These are phyloP conservation scores for Leptobrachium ailaonicum DNA, from an alignment of 2,113 vertebrate genomes.

Conservation along the genomic window DNA sequence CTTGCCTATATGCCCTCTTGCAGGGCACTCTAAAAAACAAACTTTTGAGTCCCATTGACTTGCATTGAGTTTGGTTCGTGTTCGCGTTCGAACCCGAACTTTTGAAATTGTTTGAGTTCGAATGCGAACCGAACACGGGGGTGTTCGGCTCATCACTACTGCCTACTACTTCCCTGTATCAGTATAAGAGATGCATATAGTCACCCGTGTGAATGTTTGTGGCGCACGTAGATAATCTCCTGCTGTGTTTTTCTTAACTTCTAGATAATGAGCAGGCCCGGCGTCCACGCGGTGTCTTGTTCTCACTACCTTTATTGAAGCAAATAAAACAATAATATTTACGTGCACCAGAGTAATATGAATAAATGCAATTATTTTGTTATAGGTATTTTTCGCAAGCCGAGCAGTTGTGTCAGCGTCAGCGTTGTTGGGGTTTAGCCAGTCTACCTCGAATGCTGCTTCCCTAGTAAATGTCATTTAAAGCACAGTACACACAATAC, in stretches of 20 bases:
- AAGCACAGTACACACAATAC: not conserved
- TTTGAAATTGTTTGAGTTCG: too few relatives aligned
- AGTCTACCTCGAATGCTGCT: not conserved
- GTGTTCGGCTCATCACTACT: too few relatives aligned
- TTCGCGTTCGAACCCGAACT: too few relatives aligned
- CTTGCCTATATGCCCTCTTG: too few relatives aligned
- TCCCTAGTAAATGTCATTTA: not conserved
- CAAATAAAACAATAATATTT: not conserved
- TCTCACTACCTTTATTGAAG: not conserved
- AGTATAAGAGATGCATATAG: not conserved
- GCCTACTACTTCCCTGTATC: not conserved
- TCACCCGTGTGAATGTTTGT: not conserved
- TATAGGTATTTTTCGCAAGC: not conserved
- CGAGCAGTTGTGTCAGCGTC: not conserved
- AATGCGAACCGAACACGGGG: too few relatives aligned
- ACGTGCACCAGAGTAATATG: not conserved
- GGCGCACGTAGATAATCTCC: not conserved
- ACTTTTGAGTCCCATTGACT: too few relatives aligned
- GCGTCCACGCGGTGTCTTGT: not conserved
- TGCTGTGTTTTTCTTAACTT: slow-evolving; percentile 6
- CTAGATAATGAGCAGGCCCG: not conserved
- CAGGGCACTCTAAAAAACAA: too few relatives aligned
- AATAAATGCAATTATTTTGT: not conserved
- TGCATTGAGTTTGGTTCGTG: too few relatives aligned
- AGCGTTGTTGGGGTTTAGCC: not conserved